phyloP scores from a whole-genome alignment of 2,888 invertebrate species.

The Tipula helvola region DNA sequence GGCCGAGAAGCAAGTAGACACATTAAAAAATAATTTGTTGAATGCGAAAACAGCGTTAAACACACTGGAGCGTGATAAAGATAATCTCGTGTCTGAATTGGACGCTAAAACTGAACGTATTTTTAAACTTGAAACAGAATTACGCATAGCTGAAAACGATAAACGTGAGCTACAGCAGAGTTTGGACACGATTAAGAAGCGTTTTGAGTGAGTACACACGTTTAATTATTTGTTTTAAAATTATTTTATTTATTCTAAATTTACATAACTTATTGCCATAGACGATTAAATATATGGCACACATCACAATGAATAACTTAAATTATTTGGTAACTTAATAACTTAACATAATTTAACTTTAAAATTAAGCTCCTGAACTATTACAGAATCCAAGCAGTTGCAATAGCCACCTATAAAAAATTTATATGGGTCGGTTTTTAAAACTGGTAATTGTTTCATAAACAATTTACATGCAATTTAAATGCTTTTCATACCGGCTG shows the following conservation, averaged over 20 bases:
- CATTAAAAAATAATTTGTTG: slow-evolving; percentile 49
- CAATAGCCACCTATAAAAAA: slow-evolving; percentile 21
- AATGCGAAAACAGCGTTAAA: slow-evolving; percentile 48
- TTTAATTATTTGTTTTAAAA: not conserved
- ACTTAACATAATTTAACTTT: not conserved
- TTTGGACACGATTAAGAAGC: slow-evolving; percentile 43
- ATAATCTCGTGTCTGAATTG: slow-evolving; percentile 48
- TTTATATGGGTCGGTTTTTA: not conserved
- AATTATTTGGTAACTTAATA: not conserved
- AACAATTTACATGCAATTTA: not conserved
- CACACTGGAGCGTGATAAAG: slow-evolving; percentile 58
- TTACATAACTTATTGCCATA: not conserved
- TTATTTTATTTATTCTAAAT: not conserved
- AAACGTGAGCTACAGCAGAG: slow-evolving; percentile 42
- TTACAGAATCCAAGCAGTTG: slow-evolving; percentile 19
- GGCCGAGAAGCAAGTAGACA: slow-evolving; percentile 45
- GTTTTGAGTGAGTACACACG: slow-evolving; percentile 37
- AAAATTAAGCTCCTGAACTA: not conserved
- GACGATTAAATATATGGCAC: not conserved
- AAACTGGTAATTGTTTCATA: not conserved
- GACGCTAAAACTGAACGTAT: slow-evolving; percentile 61
- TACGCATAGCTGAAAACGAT: slow-evolving; percentile 45
- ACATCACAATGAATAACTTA: slow-evolving; percentile 8
- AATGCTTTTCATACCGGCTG: too few relatives aligned
- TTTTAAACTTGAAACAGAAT: slow-evolving; percentile 49